Conservation (phyloP, 2,888 invertebrate species). For the Acrobasis consociella region DNA sequence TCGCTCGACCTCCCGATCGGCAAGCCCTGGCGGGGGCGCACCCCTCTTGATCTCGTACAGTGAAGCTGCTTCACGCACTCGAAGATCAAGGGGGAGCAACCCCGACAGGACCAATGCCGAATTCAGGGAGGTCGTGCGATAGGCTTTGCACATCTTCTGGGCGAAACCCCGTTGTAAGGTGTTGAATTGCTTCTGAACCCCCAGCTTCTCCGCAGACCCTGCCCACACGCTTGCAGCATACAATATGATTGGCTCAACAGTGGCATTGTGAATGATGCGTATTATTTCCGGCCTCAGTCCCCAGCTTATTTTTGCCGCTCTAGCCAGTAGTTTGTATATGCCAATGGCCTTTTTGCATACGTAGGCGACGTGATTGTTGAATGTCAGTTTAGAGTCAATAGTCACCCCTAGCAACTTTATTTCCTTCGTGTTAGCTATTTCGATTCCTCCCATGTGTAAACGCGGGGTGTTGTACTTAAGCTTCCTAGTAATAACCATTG, state of each 20-base stretch:
- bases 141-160: slow-evolving; percentile 27
- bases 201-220: slow-evolving; percentile 12
- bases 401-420: no score
- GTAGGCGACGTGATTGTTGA: not conserved
- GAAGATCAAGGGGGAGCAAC: slow-evolving; percentile 30
- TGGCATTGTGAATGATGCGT: not conserved
- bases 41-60: slow-evolving; percentile 33
- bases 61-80: slow-evolving; percentile 29
- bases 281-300: slow-evolving; percentile 13
- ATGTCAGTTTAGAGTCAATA: not conserved
- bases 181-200: slow-evolving; percentile 7
- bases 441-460: no score
- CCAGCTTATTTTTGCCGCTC: slow-evolving; percentile 20
- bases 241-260: slow-evolving; percentile 6
- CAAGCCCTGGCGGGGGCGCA: slow-evolving; percentile 17
- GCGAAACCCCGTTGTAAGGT: slow-evolving; percentile 27
- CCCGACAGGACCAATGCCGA: slow-evolving; percentile 22
- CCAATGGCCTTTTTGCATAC: slow-evolving; percentile 14
- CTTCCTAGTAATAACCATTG: no score
- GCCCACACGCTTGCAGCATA: slow-evolving; percentile 27
- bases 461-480: no score
- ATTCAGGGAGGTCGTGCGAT: slow-evolving; percentile 30
- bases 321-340: slow-evolving; percentile 7
- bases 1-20: slow-evolving; percentile 31
- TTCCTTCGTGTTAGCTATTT: no score